Percentiles rank a stretch among this genome's conserved stretches.
Conservation (phyloP, 2,888 invertebrate genomes). For the Pseudolycoriella hygida region DNA sequence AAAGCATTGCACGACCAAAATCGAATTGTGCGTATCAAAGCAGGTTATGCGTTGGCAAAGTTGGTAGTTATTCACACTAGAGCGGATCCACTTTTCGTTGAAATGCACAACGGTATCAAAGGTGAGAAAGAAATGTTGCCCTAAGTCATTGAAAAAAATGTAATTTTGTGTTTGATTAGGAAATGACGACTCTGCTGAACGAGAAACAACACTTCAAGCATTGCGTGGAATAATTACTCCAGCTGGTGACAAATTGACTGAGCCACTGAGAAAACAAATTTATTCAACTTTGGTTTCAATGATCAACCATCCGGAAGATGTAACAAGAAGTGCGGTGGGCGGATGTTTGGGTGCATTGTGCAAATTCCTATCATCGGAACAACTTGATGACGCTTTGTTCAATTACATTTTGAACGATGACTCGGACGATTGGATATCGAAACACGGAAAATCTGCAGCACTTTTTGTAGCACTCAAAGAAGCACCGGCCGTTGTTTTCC, state of each 20-base stretch:
- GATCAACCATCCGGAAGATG: constrained; percentile 60
- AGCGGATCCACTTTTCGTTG: constrained; percentile 87
- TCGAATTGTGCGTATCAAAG: constrained; percentile 73
- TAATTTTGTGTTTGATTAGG: constrained; percentile 13
- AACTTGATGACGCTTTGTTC: constrained; percentile 51
- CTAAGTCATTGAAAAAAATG: too few relatives aligned
- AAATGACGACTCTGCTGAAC: constrained; percentile 65
- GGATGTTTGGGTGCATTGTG: constrained; percentile 81
- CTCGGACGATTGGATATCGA: constrained; percentile 46
- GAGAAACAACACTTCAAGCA: constrained; percentile 88
- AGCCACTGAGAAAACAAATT: constrained; percentile 54
- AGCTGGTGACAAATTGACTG: constrained; percentile 80
- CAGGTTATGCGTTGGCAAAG: constrained; percentile 72
- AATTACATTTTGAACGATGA: constrained; percentile 59
- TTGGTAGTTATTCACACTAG: constrained; percentile 82
- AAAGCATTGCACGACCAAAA: constrained; percentile 86
- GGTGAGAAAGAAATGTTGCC: constrained; percentile 13
- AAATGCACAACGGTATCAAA: constrained; percentile 74
- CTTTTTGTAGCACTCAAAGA: constrained; percentile 78
- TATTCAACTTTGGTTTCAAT: constrained; percentile 48
- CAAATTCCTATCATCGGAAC: constrained; percentile 54
- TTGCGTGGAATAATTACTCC: constrained; percentile 67
- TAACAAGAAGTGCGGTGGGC: constrained; percentile 62
- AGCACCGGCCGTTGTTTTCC: constrained; percentile 47
- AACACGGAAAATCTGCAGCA: constrained; percentile 71